phyloP scores from a whole-genome alignment of 2,113 vertebrate species.

The Varanus salvator region DNA sequence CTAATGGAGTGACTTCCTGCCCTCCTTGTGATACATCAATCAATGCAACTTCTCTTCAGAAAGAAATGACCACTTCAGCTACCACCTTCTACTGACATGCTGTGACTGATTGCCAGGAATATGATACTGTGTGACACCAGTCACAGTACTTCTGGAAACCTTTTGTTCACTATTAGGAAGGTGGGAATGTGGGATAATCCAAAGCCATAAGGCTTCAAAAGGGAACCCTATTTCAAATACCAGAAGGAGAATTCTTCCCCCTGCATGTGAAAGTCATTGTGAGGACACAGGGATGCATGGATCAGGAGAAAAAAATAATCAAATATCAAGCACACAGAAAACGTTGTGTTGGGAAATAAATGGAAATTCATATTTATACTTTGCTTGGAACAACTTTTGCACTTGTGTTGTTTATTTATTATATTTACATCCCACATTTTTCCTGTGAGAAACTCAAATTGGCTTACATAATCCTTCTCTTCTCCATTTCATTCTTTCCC shows the following conservation, averaged over 20 bases:
- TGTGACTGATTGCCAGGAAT: not conserved
- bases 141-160: not conserved
- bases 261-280: not conserved
- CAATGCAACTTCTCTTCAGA: too few species aligned
- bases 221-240: not conserved
- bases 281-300: not conserved
- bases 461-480: too few species aligned
- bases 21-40: not conserved
- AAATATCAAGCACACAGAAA: not conserved
- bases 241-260: not conserved
- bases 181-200: not conserved
- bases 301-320: not conserved
- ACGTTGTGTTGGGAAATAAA: not conserved
- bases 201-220: not conserved
- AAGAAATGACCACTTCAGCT: not conserved
- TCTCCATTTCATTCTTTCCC: too few species aligned
- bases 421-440: too few species aligned
- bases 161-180: not conserved
- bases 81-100: too few species aligned
- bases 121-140: not conserved
- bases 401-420: too few species aligned
- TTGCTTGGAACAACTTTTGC: not conserved
- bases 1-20: not conserved
- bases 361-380: not conserved
- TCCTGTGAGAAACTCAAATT: too few species aligned